phyloP scores from a whole-genome alignment of 2,888 invertebrate species.

The Melanophora roralis region DNA sequence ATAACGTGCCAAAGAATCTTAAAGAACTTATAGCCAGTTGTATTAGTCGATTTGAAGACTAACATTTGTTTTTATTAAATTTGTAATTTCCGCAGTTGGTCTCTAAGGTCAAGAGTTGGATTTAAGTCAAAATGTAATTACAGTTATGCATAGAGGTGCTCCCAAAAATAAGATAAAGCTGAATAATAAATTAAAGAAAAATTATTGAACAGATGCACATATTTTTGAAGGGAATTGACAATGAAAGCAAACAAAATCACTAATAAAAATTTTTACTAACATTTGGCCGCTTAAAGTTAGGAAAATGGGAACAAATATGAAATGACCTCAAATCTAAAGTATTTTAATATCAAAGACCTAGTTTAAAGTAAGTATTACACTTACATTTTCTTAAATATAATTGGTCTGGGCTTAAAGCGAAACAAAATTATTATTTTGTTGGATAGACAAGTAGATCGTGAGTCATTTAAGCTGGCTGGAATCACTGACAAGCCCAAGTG shows the following conservation, averaged over 20 bases:
- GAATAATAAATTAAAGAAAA: not conserved
- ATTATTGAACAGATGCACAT: slow-evolving; percentile 22
- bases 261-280: too few relatives aligned
- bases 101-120: slow-evolving; percentile 75
- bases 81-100: slow-evolving; percentile 76
- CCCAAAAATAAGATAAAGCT: slow-evolving; percentile 35
- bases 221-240: not conserved
- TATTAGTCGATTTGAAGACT: slow-evolving; percentile 4
- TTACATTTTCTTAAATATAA: too few relatives aligned
- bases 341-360: too few relatives aligned
- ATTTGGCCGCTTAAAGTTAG: too few relatives aligned
- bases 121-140: slow-evolving; percentile 75
- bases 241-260: not conserved
- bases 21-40: not conserved
- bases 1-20: not conserved
- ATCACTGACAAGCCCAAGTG: too few relatives aligned
- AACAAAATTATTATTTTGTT: too few relatives aligned
- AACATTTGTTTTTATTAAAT: slow-evolving; percentile 71
- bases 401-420: too few relatives aligned
- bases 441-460: too few relatives aligned
- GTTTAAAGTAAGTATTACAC: too few relatives aligned
- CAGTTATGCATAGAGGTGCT: slow-evolving; percentile 46
- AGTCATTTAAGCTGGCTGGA: too few relatives aligned
- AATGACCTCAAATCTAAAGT: too few relatives aligned
- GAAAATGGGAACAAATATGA: too few relatives aligned